A percentile compares a stretch with the other conserved stretches of the same genome.
Conservation (phyloP, 2,888 invertebrate genomes). For the Agriopis leucophaearia region DNA sequence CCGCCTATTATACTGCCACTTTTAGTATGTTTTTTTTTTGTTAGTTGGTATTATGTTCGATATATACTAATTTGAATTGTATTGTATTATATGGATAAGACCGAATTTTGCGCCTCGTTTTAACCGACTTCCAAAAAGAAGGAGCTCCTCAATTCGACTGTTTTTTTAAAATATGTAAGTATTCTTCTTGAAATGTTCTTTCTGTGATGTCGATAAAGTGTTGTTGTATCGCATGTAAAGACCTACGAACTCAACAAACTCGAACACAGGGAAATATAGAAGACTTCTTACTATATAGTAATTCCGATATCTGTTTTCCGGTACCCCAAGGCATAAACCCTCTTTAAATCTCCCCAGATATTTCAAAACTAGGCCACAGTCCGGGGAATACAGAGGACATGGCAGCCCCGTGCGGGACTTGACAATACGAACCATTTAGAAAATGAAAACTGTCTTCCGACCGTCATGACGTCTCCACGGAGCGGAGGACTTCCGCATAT, state of each 20-base stretch:
- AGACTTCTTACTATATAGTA: constrained; percentile 2
- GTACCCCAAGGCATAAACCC: constrained; percentile 20
- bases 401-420: constrained; percentile 20
- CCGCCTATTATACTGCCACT: too few relatives aligned
- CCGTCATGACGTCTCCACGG: constrained; percentile 14
- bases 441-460: constrained; percentile 36
- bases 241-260: background rate
- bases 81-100: too few relatives aligned
- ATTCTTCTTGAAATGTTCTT: too few relatives aligned
- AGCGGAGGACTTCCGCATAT: constrained; percentile 25
- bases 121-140: too few relatives aligned
- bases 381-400: constrained; percentile 16
- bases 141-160: too few relatives aligned
- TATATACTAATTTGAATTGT: too few relatives aligned
- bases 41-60: too few relatives aligned
- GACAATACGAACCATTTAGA: constrained; percentile 36
- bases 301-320: constrained; percentile 11
- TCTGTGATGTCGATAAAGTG: too few relatives aligned
- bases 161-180: too few relatives aligned
- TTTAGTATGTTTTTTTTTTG: too few relatives aligned
- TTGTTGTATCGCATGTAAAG: background rate
- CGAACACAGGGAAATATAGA: background rate
- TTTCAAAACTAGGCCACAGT: constrained; percentile 19
- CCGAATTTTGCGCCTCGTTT: too few relatives aligned
- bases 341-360: constrained; percentile 15